phyloP scores from a whole-genome alignment of 2,888 invertebrate species.

The Andrena dorsata region DNA sequence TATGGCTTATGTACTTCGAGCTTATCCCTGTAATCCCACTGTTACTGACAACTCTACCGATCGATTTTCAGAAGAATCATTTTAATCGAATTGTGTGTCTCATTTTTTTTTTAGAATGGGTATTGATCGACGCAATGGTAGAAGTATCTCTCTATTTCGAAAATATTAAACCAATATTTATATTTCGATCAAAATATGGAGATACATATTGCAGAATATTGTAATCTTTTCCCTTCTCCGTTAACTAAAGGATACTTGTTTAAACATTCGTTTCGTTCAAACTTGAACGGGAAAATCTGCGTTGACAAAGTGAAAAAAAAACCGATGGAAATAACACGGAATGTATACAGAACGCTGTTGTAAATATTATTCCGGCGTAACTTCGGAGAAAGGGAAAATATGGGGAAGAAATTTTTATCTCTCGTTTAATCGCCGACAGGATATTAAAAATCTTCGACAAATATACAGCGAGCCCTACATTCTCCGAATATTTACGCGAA shows the following conservation, averaged over 20 bases:
- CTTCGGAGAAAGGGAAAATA: constrained; percentile 29
- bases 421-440: constrained; percentile 39
- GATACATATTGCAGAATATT: not conserved
- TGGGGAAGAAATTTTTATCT: constrained; percentile 24
- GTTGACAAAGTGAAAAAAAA: not conserved
- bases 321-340: constrained; percentile 26
- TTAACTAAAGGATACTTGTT: not conserved
- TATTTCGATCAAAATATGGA: not conserved
- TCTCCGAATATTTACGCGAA: not conserved
- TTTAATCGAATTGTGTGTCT: too few relatives aligned
- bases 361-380: constrained; percentile 51
- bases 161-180: too few relatives aligned
- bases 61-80: not conserved
- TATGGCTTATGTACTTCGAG: constrained; percentile 30
- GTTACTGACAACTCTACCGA: not conserved
- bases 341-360: not conserved
- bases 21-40: constrained; percentile 23
- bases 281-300: not conserved
- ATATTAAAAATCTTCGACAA: constrained; percentile 53
- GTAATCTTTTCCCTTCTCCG: not conserved
- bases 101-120: too few relatives aligned
- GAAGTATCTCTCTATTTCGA: too few relatives aligned
- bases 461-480: too few relatives aligned
- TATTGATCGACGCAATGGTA: too few relatives aligned
- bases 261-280: not conserved